Percentiles rank a stretch among this genome's conserved stretches.
Conservation (phyloP, 2,113 vertebrate genomes). For the Silurus asotus region DNA sequence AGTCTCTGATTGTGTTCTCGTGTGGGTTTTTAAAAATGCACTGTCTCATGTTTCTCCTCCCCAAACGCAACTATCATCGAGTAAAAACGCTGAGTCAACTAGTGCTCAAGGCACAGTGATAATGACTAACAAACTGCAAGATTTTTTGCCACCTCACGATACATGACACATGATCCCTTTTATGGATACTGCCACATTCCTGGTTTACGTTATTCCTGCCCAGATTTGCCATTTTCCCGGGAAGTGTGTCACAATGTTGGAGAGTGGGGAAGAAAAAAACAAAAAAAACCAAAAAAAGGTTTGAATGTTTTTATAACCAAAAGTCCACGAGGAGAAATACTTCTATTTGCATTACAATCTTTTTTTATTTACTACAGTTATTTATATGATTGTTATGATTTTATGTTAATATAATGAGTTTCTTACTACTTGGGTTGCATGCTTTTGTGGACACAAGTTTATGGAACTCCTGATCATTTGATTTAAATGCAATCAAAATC, state of each 20-base stretch:
- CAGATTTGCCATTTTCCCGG: background rate
- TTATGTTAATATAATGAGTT: background rate
- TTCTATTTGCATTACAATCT: background rate
- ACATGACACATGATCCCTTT: background rate
- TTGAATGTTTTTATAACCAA: background rate
- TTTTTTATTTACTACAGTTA: background rate
- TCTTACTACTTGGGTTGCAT: background rate
- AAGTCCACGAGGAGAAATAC: background rate
- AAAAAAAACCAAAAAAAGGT: background rate
- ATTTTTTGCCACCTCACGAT: background rate
- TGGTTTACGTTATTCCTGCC: background rate
- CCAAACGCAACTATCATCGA: background rate
- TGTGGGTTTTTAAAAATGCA: background rate
- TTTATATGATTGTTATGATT: background rate
- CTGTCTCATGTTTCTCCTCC: conserved; percentile 1
- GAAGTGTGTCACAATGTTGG: background rate
- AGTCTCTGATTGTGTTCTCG: background rate
- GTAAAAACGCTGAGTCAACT: background rate
- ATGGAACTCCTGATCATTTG: background rate
- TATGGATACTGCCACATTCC: background rate
- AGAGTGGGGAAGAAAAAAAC: no score
- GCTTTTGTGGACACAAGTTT: background rate
- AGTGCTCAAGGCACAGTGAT: background rate
- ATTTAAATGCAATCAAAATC: background rate
- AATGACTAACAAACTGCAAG: background rate